phyloP scores from a whole-genome alignment of 2,113 vertebrate genomes.

The Heliornis fulica region DNA sequence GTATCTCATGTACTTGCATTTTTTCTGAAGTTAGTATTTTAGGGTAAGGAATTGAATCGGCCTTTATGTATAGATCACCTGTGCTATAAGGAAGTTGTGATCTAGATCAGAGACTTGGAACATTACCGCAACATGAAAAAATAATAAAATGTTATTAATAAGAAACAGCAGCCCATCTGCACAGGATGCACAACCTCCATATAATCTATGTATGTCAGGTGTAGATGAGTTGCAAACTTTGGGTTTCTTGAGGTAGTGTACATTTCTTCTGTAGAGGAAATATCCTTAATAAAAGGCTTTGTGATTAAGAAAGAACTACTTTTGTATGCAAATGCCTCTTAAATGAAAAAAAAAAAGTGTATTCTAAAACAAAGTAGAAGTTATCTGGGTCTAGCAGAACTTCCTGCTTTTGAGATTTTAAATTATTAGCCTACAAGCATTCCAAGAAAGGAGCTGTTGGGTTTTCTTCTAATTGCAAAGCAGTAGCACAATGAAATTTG shows the following conservation, averaged over 20 bases:
- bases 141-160: neutral
- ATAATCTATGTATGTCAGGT: neutral
- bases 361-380: neutral
- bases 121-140: neutral
- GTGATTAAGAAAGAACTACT: neutral
- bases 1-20: neutral
- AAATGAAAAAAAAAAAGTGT: neutral
- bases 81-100: neutral
- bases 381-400: conserved; percentile 10
- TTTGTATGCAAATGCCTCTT: neutral
- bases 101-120: neutral
- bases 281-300: neutral
- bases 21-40: neutral
- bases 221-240: neutral
- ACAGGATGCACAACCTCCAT: neutral
- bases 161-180: neutral
- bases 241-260: neutral
- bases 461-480: neutral
- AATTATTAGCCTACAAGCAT: neutral
- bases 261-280: neutral
- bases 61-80: neutral
- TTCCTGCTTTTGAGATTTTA: neutral
- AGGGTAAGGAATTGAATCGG: neutral
- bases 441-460: neutral
- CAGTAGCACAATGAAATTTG: neutral